Evolutionary conservation across 1,140 invertebrate species (phyloP), one percentile per base, ranked within the genome.

Genomic region (Aporrectodea caliginosa): DNA sequence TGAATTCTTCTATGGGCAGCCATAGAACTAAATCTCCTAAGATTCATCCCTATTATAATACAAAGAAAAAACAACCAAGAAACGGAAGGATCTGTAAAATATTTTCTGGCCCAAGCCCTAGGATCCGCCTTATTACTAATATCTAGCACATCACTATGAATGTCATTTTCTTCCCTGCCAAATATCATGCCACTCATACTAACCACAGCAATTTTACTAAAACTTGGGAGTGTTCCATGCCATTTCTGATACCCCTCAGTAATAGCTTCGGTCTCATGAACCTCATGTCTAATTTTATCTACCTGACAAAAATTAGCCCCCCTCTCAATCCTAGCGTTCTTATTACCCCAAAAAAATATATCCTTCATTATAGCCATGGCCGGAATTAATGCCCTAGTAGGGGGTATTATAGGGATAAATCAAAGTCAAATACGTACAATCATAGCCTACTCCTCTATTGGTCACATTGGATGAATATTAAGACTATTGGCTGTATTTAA

Each of bases 21-120:
- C 1, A n/a, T 74, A 1, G 73, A 74, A 74, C 27, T 74, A 2
- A 74, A 74, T 29, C 27, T 74, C 2, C 27, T 74, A 1, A 74
- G 73, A 74, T 74, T 74, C 32, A 74, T 74, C 16, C 73, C 73
- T 1, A 30, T 74, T 74, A 30, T 74, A 31, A 74, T 33, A 74
- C 27, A 31, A 2, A 29, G n/a, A 30, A 74, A 30, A 29, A 31
- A 29, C 2, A n/a, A 31, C 1, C 27, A 74, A 74, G 32, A 74
- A 30, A 74, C 32, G 32, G 73, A 74, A 74, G 73, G 27, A 74
- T n/a, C 32, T 1, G n/a, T 29, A 29, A 33, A 74, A 33, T 74
- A 74, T 34, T 33, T 74, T 27, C n/a, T 74, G 32, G 73, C 32
- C 1, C 73, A 74, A 74, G 73, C 73, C 1, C 32, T 74, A 1